phyloP scores from a whole-genome alignment of 2,113 vertebrate species.

The Meles meles region DNA sequence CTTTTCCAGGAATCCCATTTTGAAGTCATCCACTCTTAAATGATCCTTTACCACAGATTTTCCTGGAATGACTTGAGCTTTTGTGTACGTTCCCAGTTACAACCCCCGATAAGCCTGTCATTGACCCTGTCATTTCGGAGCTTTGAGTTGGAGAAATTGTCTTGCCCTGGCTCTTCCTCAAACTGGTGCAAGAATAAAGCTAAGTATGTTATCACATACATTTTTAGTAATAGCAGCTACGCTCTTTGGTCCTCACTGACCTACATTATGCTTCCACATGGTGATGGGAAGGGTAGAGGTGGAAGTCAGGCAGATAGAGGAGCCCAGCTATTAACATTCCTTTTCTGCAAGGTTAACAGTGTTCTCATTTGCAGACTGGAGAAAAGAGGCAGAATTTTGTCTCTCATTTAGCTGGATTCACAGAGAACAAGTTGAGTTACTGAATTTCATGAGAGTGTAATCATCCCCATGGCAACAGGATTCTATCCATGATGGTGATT shows the following conservation, averaged over 20 bases:
- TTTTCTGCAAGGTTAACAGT: conserved; percentile 44
- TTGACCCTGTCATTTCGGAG: neutral
- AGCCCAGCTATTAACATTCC: conserved; percentile 17
- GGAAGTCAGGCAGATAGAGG: neutral
- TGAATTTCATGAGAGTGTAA: conserved; percentile 7
- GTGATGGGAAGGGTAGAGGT: neutral
- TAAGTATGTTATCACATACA: neutral
- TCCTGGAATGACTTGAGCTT: neutral
- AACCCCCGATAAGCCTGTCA: neutral
- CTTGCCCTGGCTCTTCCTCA: conserved; percentile 1
- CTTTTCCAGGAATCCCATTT: neutral
- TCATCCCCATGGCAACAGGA: conserved; percentile 52
- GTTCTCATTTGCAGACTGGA: neutral
- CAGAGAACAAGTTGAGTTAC: neutral
- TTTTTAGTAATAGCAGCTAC: neutral
- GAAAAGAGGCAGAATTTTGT: neutral
- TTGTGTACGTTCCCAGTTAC: neutral
- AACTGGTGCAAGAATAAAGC: neutral
- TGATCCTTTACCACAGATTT: neutral
- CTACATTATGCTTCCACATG: neutral
- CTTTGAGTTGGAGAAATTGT: neutral
- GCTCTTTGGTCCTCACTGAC: neutral
- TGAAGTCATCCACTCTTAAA: neutral
- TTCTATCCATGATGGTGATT: conserved; percentile 19
- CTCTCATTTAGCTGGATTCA: conserved; percentile 29